phyloP scores from a whole-genome alignment of 1,140 invertebrate species.

The Trachymyrmex septentrionalis region DNA sequence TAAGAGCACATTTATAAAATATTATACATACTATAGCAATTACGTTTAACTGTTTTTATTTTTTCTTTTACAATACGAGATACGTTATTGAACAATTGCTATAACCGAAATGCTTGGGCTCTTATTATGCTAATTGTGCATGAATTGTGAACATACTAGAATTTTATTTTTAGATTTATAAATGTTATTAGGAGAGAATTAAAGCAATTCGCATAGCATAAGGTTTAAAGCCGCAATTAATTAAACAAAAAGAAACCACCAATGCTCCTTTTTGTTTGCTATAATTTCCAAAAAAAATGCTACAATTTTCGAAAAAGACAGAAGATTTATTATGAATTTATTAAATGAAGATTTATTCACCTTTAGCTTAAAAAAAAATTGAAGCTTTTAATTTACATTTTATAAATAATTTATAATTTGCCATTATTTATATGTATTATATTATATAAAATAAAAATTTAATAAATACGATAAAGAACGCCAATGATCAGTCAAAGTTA shows the following conservation, averaged over 20 bases:
- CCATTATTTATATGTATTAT: no score
- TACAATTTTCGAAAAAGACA: no score
- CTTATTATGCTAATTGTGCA: conserved; percentile 25
- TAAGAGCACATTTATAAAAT: not conserved
- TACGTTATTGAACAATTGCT: conserved; percentile 21
- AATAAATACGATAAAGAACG: no score
- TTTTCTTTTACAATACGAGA: not conserved
- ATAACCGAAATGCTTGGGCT: not conserved
- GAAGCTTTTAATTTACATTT: no score
- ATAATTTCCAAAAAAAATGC: no score
- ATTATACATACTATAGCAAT: not conserved
- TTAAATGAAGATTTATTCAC: no score
- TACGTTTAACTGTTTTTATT: not conserved
- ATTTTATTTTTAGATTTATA: conserved; percentile 36
- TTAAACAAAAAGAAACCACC: conserved; percentile 29
- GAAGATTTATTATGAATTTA: no score
- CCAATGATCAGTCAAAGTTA: no score
- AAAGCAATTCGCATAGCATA: not conserved
- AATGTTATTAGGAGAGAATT: conserved; percentile 27
- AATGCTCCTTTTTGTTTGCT: not conserved
- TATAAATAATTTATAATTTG: no score
- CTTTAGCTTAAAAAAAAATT: no score
- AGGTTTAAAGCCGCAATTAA: conserved; percentile 38
- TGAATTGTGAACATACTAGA: conserved; percentile 1
- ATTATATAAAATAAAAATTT: no score